phyloP scores from a whole-genome alignment of 2,888 invertebrate genomes.

The Ferdinandea cuprea region DNA sequence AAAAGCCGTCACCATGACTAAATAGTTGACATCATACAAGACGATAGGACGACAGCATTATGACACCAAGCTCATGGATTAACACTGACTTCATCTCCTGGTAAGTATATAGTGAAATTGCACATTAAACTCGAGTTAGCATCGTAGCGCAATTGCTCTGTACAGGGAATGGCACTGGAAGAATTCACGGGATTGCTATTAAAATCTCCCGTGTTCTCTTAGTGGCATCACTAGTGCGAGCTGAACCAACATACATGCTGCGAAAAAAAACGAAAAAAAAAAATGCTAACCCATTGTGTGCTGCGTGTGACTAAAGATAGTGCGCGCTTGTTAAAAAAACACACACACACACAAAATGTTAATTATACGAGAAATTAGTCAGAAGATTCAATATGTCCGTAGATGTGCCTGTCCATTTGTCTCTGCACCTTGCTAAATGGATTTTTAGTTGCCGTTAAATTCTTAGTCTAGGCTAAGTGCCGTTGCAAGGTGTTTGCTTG shows the following conservation, averaged over 20 bases:
- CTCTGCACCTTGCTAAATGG: slow-evolving; percentile 68
- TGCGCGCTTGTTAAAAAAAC: slow-evolving; percentile 14
- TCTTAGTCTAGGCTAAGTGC: slow-evolving; percentile 18
- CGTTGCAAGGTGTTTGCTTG: slow-evolving; percentile 57
- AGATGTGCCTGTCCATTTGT: slow-evolving; percentile 51
- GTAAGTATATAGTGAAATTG: slow-evolving; percentile 53
- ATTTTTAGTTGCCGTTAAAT: slow-evolving; percentile 70
- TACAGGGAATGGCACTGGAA: slow-evolving; percentile 87
- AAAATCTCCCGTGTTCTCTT: slow-evolving; percentile 84
- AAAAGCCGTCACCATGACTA: not conserved
- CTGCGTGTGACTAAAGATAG: not conserved
- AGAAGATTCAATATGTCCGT: slow-evolving; percentile 64
- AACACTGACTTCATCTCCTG: slow-evolving; percentile 1
- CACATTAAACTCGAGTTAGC: slow-evolving; percentile 44
- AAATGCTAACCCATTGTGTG: slow-evolving; percentile 52
- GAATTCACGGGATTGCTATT: slow-evolving; percentile 86
- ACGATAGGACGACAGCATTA: not conserved
- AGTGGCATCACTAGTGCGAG: slow-evolving; percentile 84
- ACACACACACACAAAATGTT: too few relatives aligned
- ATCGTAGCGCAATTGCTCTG: slow-evolving; percentile 74
- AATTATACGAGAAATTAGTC: slow-evolving; percentile 72
- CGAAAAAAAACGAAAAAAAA: too few relatives aligned
- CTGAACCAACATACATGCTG: slow-evolving; percentile 61
- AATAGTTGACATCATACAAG: not conserved
- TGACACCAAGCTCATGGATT: slow-evolving; percentile 18